Evolutionary conservation across 2,888 invertebrate genomes (phyloP).

Genomic region (Andrena haemorrhoa): DNA sequence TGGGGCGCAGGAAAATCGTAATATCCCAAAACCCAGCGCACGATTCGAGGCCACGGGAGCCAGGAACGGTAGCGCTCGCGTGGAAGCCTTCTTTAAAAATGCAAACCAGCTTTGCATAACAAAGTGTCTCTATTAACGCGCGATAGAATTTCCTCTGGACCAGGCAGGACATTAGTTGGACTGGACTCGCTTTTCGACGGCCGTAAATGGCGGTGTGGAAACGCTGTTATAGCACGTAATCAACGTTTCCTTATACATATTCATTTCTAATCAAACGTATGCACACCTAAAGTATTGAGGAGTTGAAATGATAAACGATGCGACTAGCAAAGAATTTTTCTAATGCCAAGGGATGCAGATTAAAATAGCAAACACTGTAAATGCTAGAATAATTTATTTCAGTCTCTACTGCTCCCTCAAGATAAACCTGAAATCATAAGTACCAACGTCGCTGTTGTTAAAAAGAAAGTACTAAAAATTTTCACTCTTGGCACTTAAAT

Average conservation of each 20-base stretch:
- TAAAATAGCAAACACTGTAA: no score
- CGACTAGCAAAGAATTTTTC: no score
- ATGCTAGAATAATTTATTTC: no score
- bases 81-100: constrained; percentile 34
- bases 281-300: no score
- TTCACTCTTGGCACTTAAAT: no score
- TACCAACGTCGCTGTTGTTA: no score
- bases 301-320: no score
- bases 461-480: no score
- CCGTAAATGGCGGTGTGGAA: neutral
- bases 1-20: constrained; percentile 16
- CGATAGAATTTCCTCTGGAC: constrained; percentile 11
- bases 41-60: constrained; percentile 2
- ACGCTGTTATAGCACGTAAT: neutral
- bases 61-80: neutral
- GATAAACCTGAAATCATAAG: no score
- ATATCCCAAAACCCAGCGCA: constrained; percentile 12
- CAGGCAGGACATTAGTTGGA: neutral
- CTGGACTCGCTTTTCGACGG: neutral
- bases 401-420: no score
- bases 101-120: constrained; percentile 44
- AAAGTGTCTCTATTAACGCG: constrained; percentile 29
- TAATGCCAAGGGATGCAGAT: no score
- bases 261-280: no score
- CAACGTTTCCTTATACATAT: neutral